These are phyloP conservation scores for Sipha flava DNA, from an alignment of 1,140 invertebrate genomes.

Conservation along the genomic window DNA sequence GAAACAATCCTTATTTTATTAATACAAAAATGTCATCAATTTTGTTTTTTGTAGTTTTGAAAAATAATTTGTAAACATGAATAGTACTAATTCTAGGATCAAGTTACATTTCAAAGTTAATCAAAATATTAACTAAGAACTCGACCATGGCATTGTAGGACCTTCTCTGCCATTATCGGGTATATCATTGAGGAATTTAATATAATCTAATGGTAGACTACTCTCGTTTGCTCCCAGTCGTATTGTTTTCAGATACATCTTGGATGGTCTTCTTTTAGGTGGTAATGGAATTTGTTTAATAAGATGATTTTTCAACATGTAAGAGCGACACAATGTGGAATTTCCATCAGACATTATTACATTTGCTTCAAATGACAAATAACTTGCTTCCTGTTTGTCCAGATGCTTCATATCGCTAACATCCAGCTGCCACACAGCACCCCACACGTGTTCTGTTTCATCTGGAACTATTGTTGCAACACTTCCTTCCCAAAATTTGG, in stretches of 20 bases:
- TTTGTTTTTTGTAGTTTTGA: too few relatives aligned
- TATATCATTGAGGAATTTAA: conserved; percentile 53
- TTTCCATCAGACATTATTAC: conserved; percentile 49
- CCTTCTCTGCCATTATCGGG: conserved; percentile 52
- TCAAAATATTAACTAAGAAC: too few relatives aligned
- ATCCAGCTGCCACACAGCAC: conserved; percentile 68
- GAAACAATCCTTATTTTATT: too few relatives aligned
- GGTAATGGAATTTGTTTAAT: conserved; percentile 45
- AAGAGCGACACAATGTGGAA: conserved; percentile 54
- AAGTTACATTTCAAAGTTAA: not conserved
- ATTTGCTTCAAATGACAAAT: conserved; percentile 55
- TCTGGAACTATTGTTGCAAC: conserved; percentile 65
- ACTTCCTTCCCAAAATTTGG: conserved; percentile 62
- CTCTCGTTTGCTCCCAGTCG: conserved; percentile 59
- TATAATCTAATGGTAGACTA: conserved; percentile 58
- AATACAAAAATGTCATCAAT: too few relatives aligned
- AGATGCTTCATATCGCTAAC: conserved; percentile 53
- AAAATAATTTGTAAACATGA: too few relatives aligned
- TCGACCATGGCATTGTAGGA: not conserved
- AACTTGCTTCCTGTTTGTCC: conserved; percentile 70
- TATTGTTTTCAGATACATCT: conserved; percentile 56
- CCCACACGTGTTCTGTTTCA: conserved; percentile 55
- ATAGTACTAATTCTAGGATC: too few relatives aligned
- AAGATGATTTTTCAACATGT: conserved; percentile 52
- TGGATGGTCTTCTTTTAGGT: conserved; percentile 56